Percentiles rank a stretch among this genome's conserved stretches.
Conservation (phyloP, 2,113 vertebrate genomes). For the Lipophrys pholis region DNA sequence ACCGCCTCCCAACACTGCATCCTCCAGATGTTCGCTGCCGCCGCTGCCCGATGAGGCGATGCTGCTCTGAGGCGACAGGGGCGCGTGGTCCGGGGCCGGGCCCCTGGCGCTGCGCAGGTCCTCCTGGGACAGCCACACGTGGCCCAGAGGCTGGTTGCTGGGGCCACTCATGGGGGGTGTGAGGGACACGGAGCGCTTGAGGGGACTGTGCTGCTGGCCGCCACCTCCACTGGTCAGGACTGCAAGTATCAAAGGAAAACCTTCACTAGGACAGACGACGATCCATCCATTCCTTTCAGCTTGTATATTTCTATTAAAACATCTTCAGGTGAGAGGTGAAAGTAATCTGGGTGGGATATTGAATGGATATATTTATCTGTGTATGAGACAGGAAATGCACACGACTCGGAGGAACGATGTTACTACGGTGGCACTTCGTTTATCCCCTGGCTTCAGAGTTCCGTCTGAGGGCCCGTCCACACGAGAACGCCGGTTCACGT, state of each 20-base stretch:
- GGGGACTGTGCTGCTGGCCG: constrained; percentile 92
- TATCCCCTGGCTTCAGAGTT: too few relatives aligned
- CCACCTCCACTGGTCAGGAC: constrained; percentile 87
- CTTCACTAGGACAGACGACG: too few relatives aligned
- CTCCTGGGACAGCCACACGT: constrained; percentile 99
- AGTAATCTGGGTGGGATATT: too few relatives aligned
- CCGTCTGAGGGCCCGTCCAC: too few relatives aligned
- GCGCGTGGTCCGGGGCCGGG: constrained; percentile 92
- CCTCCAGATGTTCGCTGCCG: constrained; percentile 93
- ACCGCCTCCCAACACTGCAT: constrained; percentile 75
- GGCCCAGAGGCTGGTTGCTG: constrained; percentile 92
- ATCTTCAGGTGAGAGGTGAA: too few relatives aligned
- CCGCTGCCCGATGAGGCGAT: constrained; percentile 88
- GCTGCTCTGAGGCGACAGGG: constrained; percentile 95
- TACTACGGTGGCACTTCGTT: too few relatives aligned
- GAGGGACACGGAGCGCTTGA: constrained; percentile 99
- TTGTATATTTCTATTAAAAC: too few relatives aligned
- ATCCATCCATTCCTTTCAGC: too few relatives aligned
- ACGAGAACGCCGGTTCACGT: too few relatives aligned
- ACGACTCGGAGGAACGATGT: too few relatives aligned
- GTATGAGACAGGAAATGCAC: too few relatives aligned
- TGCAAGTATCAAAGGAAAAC: constrained; percentile 77
- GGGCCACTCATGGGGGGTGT: constrained; percentile 98
- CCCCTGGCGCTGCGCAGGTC: constrained; percentile 92
- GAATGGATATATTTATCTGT: too few relatives aligned